A percentile compares a stretch with the other conserved stretches of the same genome.
These are phyloP conservation scores for Maniola jurtina DNA, from an alignment of 1,140 invertebrate genomes.

Conservation along the genomic window DNA sequence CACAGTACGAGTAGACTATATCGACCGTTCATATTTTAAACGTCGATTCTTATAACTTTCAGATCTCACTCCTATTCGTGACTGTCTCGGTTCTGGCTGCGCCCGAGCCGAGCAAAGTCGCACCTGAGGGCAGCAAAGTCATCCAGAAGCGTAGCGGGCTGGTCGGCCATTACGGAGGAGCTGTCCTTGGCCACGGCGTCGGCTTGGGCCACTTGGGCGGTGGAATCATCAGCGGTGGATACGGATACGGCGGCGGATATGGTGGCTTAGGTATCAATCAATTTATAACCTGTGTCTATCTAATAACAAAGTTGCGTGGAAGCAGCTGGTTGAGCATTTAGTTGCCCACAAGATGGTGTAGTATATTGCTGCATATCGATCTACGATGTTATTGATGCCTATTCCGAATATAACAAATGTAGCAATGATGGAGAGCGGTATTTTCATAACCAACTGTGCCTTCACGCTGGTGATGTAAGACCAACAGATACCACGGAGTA, in stretches of 20 bases:
- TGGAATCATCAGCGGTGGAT: slow-evolving; percentile 20
- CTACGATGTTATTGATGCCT: too few relatives aligned
- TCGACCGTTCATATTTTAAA: background rate
- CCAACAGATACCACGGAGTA: too few relatives aligned
- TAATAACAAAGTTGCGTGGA: too few relatives aligned
- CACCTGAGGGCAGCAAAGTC: slow-evolving; percentile 14
- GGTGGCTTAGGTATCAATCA: slow-evolving; percentile 22
- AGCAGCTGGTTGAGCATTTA: too few relatives aligned
- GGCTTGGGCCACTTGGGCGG: slow-evolving; percentile 24
- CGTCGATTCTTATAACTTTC: slow-evolving; percentile 30
- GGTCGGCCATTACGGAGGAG: slow-evolving; percentile 56
- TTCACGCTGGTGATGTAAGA: too few relatives aligned
- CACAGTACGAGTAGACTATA: too few relatives aligned
- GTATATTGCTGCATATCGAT: too few relatives aligned
- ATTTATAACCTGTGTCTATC: too few relatives aligned
- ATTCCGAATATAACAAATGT: too few relatives aligned
- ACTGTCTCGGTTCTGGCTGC: slow-evolving; percentile 59
- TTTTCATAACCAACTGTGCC: too few relatives aligned
- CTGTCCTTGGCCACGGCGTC: slow-evolving; percentile 39
- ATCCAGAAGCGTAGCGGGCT: slow-evolving; percentile 65
- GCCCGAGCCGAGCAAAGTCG: slow-evolving; percentile 60
- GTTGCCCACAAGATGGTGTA: too few relatives aligned
- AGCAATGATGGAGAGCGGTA: too few relatives aligned
- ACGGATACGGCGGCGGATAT: slow-evolving; percentile 23
- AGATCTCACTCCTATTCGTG: slow-evolving; percentile 57